Evolutionary conservation across 2,888 invertebrate species (phyloP), one percentile per base, ranked within the genome.

Genomic region (Crocallis elinguaria): DNA sequence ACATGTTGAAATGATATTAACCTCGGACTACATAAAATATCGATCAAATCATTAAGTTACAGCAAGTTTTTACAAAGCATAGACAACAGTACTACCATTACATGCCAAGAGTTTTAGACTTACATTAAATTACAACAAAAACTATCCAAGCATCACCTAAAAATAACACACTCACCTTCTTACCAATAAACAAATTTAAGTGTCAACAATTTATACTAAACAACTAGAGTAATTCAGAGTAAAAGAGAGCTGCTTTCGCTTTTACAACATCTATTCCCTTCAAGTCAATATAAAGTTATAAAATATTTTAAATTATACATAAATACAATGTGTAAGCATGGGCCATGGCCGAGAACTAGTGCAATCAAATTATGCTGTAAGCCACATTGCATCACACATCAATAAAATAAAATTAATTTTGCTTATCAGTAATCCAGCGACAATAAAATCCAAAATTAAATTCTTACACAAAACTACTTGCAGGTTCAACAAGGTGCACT

Each of bases 351-450:
- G 9, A 14, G 12, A 25, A 25, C 8, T 12, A 30, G 5, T 23
- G 7, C 13, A 14, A 29, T 29, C 2, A n/a, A 8, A 37, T 32
- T 25, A 25, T 9, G 25, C 38, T 38, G 8, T 0, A 39, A 17
- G 3, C 16, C 27, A 25, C 13, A 12, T 57, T 62, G 64, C 67
- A 72, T 60, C 62, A 63, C 65, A 64, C 56, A 62, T 67, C 57
- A 63, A 63, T 64, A 67, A 62, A 73, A 72, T 66, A 63, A 62
- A 60, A n/a, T n/a, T n/a, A n/a, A n/a, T n/a, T 75, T 73, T 73
- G 73, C 74, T 76, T 75, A 76, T 77, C 66, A 75, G 75, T 53
- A 66, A 69, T 71, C 69, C 45, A 45, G 57, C 29, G 19, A 54
- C 62, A 60, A 45, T 48, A 51, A 23, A 50, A 41, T 42, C 30